Evolutionary conservation across 2,797 vertebrate species (phyloP), one percentile per base, ranked within the genome.

Genomic region (Takifugu rubripes): DNA sequence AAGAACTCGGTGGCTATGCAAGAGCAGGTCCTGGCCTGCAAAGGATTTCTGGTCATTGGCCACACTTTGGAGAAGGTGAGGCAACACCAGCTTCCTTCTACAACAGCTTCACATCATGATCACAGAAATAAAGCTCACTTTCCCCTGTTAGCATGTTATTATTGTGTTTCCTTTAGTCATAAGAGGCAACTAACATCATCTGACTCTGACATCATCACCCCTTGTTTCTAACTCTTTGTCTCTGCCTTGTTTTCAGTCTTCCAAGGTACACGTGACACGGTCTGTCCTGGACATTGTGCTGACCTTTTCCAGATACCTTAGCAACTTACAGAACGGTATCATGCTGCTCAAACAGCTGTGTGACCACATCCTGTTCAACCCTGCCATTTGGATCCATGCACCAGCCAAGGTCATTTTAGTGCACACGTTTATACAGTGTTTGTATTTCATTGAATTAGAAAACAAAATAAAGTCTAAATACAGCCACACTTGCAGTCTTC

Each of bases 1-100:
- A 98, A 94, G 92, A 96, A 95, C 88, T 99, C 97, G 0, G 91
- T 98, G 78, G 94, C 97, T 79, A 99, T 98, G 97, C 97, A 98
- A 91, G 97, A 99, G 69, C 97, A 99, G 88, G 95, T 99, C 87
- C 91, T 98, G 74, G 91, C 97, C 81, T 97, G 92, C 86, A 99
- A 98, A 88, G 97, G 97, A 85, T 99, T 99, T 77, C 94, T 98
- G 58, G 97, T 99, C 72, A 95, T 99, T 61, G 97, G 97, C 61
- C 94, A 96, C 83, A 91, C 92, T 72, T 90, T 99, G 82, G 97
- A 99, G 88, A 99, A 98, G 97, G 97, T 99, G 86, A 91, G 88
- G 52, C 31, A 54, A 59, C 59, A 59, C 56, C 46, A 27, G 9
- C 66, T 63, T 40, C 49, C 36, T 9, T 0, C 6, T 26, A 48